A percentile compares a stretch with the other conserved stretches of the same genome.
These are phyloP conservation scores for Ctena decussata DNA, from an alignment of 2,888 invertebrate species.

Conservation along the genomic window DNA sequence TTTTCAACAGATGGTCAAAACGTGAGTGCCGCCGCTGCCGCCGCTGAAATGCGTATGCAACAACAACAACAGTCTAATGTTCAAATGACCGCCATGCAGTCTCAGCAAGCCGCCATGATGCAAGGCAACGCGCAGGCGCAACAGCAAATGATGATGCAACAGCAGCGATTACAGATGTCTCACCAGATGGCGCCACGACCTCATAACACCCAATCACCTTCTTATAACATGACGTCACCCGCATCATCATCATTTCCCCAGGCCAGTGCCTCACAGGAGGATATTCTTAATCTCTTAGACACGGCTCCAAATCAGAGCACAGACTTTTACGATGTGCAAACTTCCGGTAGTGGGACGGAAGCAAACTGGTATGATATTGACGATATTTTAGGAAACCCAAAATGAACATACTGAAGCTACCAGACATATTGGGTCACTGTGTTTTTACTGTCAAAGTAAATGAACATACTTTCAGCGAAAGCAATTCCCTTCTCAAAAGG, in stretches of 20 bases:
- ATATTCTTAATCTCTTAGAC: constrained; percentile 95
- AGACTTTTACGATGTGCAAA: constrained; percentile 91
- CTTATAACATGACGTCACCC: constrained; percentile 58
- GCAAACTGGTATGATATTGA: constrained; percentile 67
- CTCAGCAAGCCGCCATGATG: constrained; percentile 75
- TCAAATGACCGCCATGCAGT: constrained; percentile 71
- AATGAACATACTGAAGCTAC: not conserved
- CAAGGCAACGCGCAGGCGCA: constrained; percentile 66
- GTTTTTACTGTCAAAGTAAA: too few species aligned
- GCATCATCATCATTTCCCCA: constrained; percentile 61
- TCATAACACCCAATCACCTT: constrained; percentile 65
- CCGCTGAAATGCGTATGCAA: constrained; percentile 78
- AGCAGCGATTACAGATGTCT: constrained; percentile 87
- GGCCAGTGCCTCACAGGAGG: constrained; percentile 73
- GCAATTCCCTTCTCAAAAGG: too few species aligned
- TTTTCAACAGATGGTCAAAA: constrained; percentile 71
- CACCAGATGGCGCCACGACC: constrained; percentile 80
- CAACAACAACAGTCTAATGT: constrained; percentile 51
- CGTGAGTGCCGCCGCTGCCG: constrained; percentile 47
- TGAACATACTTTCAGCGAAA: too few species aligned
- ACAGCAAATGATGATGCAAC: constrained; percentile 79
- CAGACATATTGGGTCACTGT: too few species aligned
- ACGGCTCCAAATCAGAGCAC: constrained; percentile 88
- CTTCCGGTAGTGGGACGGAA: constrained; percentile 63
- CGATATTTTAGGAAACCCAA: constrained; percentile 55